phyloP scores from a whole-genome alignment of 1,140 invertebrate species.

The Aphidius ervi region DNA sequence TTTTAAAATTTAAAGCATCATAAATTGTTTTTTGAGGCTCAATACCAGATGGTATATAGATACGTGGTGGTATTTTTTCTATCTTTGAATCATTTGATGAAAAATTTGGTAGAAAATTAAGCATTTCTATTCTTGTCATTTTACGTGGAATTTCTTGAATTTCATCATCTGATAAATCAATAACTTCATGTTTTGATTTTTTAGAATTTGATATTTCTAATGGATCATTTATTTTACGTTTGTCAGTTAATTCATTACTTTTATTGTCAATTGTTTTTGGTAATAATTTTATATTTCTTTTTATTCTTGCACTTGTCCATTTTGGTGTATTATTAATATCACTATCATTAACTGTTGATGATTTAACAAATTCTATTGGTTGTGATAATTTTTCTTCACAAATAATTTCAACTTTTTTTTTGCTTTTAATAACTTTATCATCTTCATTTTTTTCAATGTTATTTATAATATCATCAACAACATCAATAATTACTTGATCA shows the following conservation, averaged over 20 bases:
- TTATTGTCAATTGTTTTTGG: constrained; percentile 42
- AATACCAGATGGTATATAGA: constrained; percentile 40
- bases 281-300: constrained; percentile 46
- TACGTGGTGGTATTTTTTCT: constrained; percentile 25
- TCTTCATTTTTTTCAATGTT: constrained; percentile 10
- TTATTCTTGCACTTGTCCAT: constrained; percentile 43
- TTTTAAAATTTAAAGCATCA: constrained; percentile 23
- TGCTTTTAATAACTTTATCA: constrained; percentile 24
- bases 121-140: constrained; percentile 41
- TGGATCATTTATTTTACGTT: constrained; percentile 2
- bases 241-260: background rate
- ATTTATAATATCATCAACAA: constrained; percentile 15
- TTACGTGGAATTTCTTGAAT: constrained; percentile 40
- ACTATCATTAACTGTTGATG: constrained; percentile 16
- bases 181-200: constrained; percentile 14
- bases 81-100: constrained; percentile 29
- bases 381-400: constrained; percentile 42
- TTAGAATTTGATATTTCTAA: background rate
- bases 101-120: constrained; percentile 46
- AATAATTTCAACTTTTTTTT: constrained; percentile 40
- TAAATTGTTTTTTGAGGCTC: constrained; percentile 38
- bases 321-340: constrained; percentile 21
- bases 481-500: constrained; percentile 18
- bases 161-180: constrained; percentile 48
- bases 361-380: constrained; percentile 34